These are phyloP conservation scores for Caenorhabditis imperialis DNA, from an alignment of 2,888 invertebrate genomes.

Conservation along the genomic window DNA sequence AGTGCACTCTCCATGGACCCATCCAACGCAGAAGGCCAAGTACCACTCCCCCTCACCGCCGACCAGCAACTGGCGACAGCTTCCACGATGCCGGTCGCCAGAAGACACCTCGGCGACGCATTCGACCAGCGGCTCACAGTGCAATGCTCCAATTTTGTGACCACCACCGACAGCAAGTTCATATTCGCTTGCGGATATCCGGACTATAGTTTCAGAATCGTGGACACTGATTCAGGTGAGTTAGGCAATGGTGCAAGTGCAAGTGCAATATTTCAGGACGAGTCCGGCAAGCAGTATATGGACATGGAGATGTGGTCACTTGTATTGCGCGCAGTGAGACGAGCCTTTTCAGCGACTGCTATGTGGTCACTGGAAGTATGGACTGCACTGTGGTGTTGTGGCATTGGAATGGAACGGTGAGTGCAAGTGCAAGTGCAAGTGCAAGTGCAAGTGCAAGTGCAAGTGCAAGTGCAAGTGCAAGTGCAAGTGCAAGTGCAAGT, in stretches of 20 bases:
- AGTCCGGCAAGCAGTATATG: conserved; percentile 97
- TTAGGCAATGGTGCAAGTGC: background rate
- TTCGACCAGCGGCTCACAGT: conserved; percentile 96
- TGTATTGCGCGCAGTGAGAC: conserved; percentile 97
- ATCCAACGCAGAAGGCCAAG: conserved; percentile 79
- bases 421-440: too few relatives aligned
- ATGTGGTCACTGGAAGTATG: conserved; percentile 96
- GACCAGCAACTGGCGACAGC: conserved; percentile 90
- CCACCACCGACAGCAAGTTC: conserved; percentile 94
- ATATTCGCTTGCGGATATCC: conserved; percentile 98
- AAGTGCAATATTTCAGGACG: conserved; percentile 84
- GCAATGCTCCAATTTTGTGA: conserved; percentile 94
- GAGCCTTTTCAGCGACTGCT: conserved; percentile 98
- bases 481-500: too few relatives aligned
- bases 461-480: too few relatives aligned
- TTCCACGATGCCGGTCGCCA: conserved; percentile 81
- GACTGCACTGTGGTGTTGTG: conserved; percentile 98
- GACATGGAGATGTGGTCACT: conserved; percentile 98
- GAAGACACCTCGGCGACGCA: conserved; percentile 95
- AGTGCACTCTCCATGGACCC: conserved; percentile 53
- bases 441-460: too few relatives aligned
- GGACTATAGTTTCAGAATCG: conserved; percentile 98
- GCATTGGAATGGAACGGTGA: conserved; percentile 91
- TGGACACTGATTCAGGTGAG: conserved; percentile 92
- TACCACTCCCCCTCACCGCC: conserved; percentile 91